phyloP scores from a whole-genome alignment of 2,888 invertebrate genomes.

The Bugula neritina region DNA sequence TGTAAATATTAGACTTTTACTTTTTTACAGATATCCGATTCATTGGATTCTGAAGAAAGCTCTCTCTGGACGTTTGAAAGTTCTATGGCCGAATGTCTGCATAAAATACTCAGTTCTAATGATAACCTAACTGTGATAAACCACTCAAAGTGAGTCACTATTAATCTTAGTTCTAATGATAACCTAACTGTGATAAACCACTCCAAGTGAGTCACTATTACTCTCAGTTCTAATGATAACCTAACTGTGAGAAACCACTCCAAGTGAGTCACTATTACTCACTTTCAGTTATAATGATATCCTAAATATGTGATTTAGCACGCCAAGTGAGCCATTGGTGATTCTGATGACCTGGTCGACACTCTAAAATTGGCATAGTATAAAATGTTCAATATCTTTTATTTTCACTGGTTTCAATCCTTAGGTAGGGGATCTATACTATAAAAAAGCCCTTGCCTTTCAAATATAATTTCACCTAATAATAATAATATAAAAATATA shows the following conservation, averaged over 20 bases:
- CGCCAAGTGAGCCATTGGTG: constrained; percentile 68
- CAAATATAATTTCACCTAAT: too few relatives aligned
- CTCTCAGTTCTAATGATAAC: constrained; percentile 67
- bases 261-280: constrained; percentile 57
- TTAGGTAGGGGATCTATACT: too few relatives aligned
- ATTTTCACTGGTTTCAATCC: too few relatives aligned
- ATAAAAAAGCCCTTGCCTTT: too few relatives aligned
- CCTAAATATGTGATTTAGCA: constrained; percentile 65
- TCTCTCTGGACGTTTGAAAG: constrained; percentile 63
- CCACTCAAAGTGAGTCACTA: constrained; percentile 63
- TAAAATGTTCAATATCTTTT: too few relatives aligned
- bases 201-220: constrained; percentile 60
- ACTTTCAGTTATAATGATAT: constrained; percentile 72
- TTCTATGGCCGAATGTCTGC: constrained; percentile 70
- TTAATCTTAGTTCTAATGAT: constrained; percentile 64
- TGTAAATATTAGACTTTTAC: too few relatives aligned
- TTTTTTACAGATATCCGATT: too few relatives aligned
- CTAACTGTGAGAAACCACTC: constrained; percentile 67
- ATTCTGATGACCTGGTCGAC: too few relatives aligned
- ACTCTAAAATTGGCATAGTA: too few relatives aligned
- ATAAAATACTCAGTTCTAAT: constrained; percentile 77
- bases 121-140: constrained; percentile 67
- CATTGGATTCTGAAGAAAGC: too few relatives aligned
- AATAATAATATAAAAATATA: too few relatives aligned
- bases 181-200: constrained; percentile 67